Conservation (phyloP, 1,140 invertebrate species). For the Apis florea region DNA sequence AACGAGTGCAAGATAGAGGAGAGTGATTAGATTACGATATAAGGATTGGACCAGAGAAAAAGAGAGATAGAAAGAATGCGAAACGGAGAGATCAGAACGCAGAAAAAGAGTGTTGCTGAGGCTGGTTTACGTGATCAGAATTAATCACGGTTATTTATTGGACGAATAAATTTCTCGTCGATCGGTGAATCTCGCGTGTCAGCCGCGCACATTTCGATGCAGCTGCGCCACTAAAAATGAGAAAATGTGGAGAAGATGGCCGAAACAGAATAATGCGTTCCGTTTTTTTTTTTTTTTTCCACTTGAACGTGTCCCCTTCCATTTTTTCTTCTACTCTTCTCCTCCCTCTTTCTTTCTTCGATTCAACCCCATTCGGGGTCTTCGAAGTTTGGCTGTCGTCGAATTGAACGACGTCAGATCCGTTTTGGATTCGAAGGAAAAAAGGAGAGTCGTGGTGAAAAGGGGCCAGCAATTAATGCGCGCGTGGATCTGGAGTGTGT, state of each 20-base stretch:
- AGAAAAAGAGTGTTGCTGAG: not conserved
- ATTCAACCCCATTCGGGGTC: not conserved
- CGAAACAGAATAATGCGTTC: slow-evolving; percentile 26
- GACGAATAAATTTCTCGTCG: slow-evolving; percentile 57
- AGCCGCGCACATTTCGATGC: slow-evolving; percentile 25
- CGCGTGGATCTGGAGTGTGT: slow-evolving; percentile 31
- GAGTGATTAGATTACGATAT: slow-evolving; percentile 49
- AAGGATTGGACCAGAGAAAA: slow-evolving; percentile 33
- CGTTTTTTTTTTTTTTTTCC: too few relatives aligned
- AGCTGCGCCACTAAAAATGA: slow-evolving; percentile 58
- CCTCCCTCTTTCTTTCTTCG: not conserved
- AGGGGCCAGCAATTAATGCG: slow-evolving; percentile 52
- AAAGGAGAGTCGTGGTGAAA: slow-evolving; percentile 39
- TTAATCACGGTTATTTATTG: slow-evolving; percentile 64
- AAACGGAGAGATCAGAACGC: too few relatives aligned
- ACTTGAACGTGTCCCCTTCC: not conserved
- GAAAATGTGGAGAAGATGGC: not conserved
- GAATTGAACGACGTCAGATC: slow-evolving; percentile 34
- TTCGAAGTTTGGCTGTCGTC: not conserved
- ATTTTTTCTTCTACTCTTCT: not conserved
- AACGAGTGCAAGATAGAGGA: not conserved
- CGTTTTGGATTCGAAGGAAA: slow-evolving; percentile 17
- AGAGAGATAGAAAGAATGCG: not conserved
- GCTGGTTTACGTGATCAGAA: slow-evolving; percentile 61
- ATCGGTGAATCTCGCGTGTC: slow-evolving; percentile 48